These are phyloP conservation scores for Drosophila yakuba DNA, from an alignment of 1,140 invertebrate species.

Conservation along the genomic window DNA sequence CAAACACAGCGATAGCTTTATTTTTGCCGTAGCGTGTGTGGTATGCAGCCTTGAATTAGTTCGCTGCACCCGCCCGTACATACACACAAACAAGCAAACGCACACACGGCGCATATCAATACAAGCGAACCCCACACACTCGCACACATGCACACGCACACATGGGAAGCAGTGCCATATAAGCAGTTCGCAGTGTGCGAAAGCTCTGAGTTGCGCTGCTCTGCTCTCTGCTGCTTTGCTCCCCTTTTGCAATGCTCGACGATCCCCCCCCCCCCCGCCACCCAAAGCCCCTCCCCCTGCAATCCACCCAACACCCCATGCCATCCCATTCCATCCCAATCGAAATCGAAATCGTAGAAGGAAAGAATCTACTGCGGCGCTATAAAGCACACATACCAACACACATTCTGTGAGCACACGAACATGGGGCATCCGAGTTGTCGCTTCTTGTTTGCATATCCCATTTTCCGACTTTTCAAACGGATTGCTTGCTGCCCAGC, in stretches of 20 bases:
- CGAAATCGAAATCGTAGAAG: slow-evolving; percentile 46
- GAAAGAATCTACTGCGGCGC: slow-evolving; percentile 44
- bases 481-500: slow-evolving; percentile 35
- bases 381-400: slow-evolving; percentile 9
- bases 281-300: neutral
- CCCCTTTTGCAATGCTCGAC: slow-evolving; percentile 47
- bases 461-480: slow-evolving; percentile 73
- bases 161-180: slow-evolving; percentile 23
- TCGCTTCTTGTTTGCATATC: slow-evolving; percentile 73
- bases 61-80: slow-evolving; percentile 81
- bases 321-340: slow-evolving; percentile 18
- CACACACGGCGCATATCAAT: slow-evolving; percentile 32
- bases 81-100: slow-evolving; percentile 48
- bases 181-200: slow-evolving; percentile 60
- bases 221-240: slow-evolving; percentile 23
- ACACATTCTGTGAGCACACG: neutral
- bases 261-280: slow-evolving; percentile 10
- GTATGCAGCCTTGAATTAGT: slow-evolving; percentile 85
- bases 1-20: slow-evolving; percentile 75
- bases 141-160: slow-evolving; percentile 32
- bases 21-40: slow-evolving; percentile 76
- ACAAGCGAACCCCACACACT: slow-evolving; percentile 1
- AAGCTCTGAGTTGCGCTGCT: slow-evolving; percentile 54
- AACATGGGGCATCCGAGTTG: slow-evolving; percentile 32
- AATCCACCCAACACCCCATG: slow-evolving; percentile 3